Conservation (phyloP, 2,113 vertebrate genomes). For the Romanogobio albipinnatus region DNA sequence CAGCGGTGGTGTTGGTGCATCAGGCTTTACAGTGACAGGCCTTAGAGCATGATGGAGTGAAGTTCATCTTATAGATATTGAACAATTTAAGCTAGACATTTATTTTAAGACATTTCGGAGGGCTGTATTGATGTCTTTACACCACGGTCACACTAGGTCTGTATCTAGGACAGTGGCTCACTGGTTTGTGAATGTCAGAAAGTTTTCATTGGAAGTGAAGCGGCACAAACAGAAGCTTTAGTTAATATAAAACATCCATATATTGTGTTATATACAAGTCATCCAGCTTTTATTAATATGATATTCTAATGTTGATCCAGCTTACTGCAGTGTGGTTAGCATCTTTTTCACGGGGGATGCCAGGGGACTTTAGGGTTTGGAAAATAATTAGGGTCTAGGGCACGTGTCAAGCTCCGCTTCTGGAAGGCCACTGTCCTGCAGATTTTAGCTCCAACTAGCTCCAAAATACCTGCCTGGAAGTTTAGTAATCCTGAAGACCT, state of each 20-base stretch:
- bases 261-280: too few species aligned
- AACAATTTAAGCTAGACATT: slow-evolving; percentile 15
- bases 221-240: not conserved
- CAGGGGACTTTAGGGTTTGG: too few species aligned
- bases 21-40: slow-evolving; percentile 27
- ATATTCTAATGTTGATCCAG: too few species aligned
- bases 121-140: slow-evolving; percentile 37
- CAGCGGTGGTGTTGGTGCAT: slow-evolving; percentile 1
- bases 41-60: slow-evolving; percentile 40
- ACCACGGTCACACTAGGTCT: not conserved
- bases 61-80: slow-evolving; percentile 10
- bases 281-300: too few species aligned
- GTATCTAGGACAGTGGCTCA: slow-evolving; percentile 9
- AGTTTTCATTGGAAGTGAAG: not conserved
- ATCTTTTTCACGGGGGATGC: too few species aligned
- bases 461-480: too few species aligned
- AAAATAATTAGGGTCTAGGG: too few species aligned
- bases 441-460: too few species aligned
- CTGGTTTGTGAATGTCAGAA: slow-evolving; percentile 29
- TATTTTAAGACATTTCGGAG: slow-evolving; percentile 26
- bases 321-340: too few species aligned
- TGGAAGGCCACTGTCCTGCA: too few species aligned
- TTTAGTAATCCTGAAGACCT: too few species aligned
- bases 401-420: too few species aligned
- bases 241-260: not conserved